Percentiles rank a stretch among this genome's conserved stretches.
phyloP scores from a whole-genome alignment of 2,888 invertebrate species.

The Spisula solida region DNA sequence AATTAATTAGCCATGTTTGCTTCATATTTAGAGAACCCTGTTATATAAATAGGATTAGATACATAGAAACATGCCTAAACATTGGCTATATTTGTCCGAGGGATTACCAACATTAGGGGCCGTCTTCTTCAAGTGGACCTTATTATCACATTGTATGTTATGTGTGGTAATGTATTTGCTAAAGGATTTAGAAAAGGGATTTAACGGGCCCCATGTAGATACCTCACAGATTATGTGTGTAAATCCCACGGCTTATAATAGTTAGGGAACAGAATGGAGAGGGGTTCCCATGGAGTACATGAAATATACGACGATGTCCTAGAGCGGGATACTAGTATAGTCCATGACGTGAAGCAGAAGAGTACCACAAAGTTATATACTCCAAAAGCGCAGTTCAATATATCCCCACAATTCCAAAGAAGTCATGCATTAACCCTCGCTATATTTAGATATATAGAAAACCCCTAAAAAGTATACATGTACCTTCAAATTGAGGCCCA shows the following conservation, averaged over 20 bases:
- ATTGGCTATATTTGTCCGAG: slow-evolving; percentile 40
- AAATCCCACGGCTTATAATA: background rate
- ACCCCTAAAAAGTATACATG: too few species aligned
- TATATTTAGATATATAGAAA: too few species aligned
- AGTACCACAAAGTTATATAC: too few species aligned
- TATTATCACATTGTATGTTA: slow-evolving; percentile 10
- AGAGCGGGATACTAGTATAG: too few species aligned
- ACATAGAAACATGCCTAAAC: slow-evolving; percentile 50
- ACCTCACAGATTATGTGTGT: background rate
- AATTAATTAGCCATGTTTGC: slow-evolving; percentile 37
- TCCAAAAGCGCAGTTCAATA: too few species aligned
- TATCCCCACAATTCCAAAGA: too few species aligned
- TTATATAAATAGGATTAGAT: slow-evolving; percentile 12
- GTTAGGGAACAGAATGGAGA: background rate
- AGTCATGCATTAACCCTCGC: too few species aligned
- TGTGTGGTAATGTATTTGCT: background rate
- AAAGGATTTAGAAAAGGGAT: slow-evolving; percentile 1
- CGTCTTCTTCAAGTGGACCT: background rate
- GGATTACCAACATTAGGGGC: slow-evolving; percentile 10
- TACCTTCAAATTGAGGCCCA: too few species aligned
- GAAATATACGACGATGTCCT: background rate
- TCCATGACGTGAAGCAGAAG: too few species aligned
- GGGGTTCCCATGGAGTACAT: background rate
- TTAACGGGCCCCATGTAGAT: slow-evolving; percentile 18
- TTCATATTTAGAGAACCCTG: slow-evolving; percentile 32